These are phyloP conservation scores for Rhysida immarginata DNA, from an alignment of 1,140 invertebrate species.

Conservation along the genomic window DNA sequence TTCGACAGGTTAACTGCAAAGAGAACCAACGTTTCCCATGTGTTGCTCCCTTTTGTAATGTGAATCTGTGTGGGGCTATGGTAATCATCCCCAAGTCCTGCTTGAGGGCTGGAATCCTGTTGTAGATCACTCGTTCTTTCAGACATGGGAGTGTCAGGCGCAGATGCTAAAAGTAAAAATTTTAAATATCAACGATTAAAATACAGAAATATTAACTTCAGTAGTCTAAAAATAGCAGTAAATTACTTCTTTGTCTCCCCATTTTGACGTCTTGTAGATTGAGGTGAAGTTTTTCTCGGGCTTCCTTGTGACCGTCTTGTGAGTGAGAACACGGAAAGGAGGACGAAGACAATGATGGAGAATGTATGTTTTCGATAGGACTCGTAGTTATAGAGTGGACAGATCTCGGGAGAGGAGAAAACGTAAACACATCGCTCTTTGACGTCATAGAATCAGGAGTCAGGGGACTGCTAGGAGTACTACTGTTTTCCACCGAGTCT, in stretches of 20 bases:
- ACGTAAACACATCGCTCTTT: slow-evolving; percentile 3
- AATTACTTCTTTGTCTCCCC: no score
- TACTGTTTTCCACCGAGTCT: slow-evolving; percentile 3
- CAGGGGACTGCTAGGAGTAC: slow-evolving; percentile 4
- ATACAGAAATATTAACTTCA: no score
- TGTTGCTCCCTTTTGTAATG: slow-evolving; percentile 10
- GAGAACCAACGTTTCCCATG: slow-evolving; percentile 86
- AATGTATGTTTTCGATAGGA: background rate
- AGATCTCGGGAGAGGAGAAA: background rate
- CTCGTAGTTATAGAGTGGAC: background rate
- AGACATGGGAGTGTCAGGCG: slow-evolving; percentile 3
- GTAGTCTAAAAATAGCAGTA: no score
- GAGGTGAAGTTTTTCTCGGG: slow-evolving; percentile 3
- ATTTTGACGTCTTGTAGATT: background rate
- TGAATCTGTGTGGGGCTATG: background rate
- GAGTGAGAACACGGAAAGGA: background rate
- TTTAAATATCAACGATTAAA: no score
- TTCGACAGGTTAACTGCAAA: slow-evolving; percentile 91
- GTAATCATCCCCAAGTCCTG: background rate
- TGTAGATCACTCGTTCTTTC: background rate
- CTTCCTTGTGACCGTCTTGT: background rate
- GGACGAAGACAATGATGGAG: background rate
- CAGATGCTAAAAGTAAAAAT: slow-evolving; percentile 11
- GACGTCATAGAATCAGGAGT: background rate
- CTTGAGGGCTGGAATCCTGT: background rate